Base-by-base conservation (phyloP, 1,140 invertebrate genomes). In the Bicyclus anynana region DNA sequence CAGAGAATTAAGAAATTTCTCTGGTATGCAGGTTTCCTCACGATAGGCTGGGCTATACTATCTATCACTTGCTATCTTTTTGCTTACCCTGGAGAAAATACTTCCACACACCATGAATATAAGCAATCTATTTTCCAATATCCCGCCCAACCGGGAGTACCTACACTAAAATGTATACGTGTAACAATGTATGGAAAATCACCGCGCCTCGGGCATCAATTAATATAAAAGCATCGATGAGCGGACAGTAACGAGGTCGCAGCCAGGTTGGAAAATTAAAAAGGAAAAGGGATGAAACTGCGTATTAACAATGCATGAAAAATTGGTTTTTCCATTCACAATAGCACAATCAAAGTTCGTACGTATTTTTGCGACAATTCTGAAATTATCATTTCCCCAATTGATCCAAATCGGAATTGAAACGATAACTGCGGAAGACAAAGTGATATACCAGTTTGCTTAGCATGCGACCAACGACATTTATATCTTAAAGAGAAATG, bases 161-260 rank as follows among this genome's bases (percentile, higher is more conserved):
- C 6, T 13, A 44, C 10, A 44, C 4, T 14, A 5, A 7, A 12
- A 17, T 14, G 23, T 23, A 23, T 20, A 20, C 6, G 5, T 2
- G 13, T 2, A 17, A 44, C 18, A 44, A 44, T 17, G 40, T 44
- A 44, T 4, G 40, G 17, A 20, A 44, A 44, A 44, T 21, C 40
- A 44, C 5, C 2, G 17, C 6, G 40, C 40, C 16, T 20, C 17
- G 4, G 16, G 10, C 40, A 44, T 44, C 17, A 44, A 44, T 44
- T 44, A 44, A 44, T 44, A 20, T 44, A 44, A 44, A 44, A 44
- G 40, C 40, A 44, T 44, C 18, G 40, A 44, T 20, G 14, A 44
- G 7, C n/a, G 23, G 23, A 23, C 23, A 44, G 13, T 33, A 33
- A 40, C 37, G 37, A 33, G 37, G 37, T 40, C 37, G 14, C 17